phyloP scores from a whole-genome alignment of 64 coral and sea anemone species.

The Stichodactyla mertensii region DNA sequence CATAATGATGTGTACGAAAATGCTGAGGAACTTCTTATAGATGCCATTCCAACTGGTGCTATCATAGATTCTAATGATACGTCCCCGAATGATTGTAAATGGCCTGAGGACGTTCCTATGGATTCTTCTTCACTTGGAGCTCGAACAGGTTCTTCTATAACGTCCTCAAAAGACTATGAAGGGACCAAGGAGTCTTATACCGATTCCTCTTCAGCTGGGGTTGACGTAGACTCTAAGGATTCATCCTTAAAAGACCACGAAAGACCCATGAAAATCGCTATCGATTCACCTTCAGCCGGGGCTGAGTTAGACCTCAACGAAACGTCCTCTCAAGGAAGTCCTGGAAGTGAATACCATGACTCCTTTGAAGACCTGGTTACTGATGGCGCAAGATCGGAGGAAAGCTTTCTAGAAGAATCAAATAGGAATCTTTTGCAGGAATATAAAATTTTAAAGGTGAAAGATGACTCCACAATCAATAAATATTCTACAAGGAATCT shows the following conservation, averaged over 20 bases:
- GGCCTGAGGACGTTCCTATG: too few species aligned
- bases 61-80: too few species aligned
- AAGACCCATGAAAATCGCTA: background rate
- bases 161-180: too few species aligned
- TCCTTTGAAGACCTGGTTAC: constrained; percentile 1
- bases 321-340: background rate
- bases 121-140: too few species aligned
- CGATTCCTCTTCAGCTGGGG: background rate
- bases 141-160: too few species aligned
- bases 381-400: background rate
- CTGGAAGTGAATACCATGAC: constrained; percentile 1
- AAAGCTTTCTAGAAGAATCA: background rate
- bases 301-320: background rate
- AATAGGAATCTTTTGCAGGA: background rate
- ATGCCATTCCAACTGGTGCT: too few species aligned
- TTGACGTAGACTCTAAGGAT: background rate
- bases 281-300: background rate
- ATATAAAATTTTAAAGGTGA: background rate
- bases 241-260: background rate
- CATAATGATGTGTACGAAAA: background rate
- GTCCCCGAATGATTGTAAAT: too few species aligned
- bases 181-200: background rate
- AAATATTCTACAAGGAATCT: constrained; percentile 3
- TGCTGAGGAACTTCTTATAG: background rate
- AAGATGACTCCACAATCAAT: background rate